A percentile compares a stretch with the other conserved stretches of the same genome.
phyloP scores from a whole-genome alignment of 2,113 vertebrate genomes.

The Catharus minimus region DNA sequence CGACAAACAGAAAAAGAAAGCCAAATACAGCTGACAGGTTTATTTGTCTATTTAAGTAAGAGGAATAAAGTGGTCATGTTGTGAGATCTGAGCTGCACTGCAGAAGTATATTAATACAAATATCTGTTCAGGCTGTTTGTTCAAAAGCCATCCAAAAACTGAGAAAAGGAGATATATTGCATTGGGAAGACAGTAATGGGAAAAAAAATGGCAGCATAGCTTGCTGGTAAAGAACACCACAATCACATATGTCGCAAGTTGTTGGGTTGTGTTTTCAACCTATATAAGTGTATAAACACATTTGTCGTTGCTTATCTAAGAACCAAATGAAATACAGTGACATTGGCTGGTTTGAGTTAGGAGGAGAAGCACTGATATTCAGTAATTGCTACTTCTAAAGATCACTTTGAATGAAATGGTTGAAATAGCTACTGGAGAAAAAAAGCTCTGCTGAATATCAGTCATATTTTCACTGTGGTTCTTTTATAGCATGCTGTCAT shows the following conservation, averaged over 20 bases:
- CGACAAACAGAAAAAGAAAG: background rate
- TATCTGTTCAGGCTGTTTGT: background rate
- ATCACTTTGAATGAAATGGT: background rate
- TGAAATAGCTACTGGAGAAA: background rate
- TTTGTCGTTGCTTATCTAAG: background rate
- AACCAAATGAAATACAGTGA: background rate
- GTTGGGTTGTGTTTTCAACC: background rate
- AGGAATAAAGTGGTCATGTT: background rate
- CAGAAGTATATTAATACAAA: background rate
- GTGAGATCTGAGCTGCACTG: background rate
- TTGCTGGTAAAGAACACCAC: background rate
- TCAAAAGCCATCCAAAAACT: background rate
- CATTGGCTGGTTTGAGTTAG: background rate
- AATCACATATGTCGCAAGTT: background rate
- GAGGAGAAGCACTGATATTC: background rate
- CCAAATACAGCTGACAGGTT: background rate
- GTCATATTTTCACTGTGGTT: background rate
- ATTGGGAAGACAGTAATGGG: background rate
- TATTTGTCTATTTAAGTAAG: background rate
- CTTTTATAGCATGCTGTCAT: background rate
- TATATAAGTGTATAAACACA: rapidly evolving
- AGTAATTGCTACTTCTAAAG: background rate
- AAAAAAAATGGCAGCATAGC: background rate
- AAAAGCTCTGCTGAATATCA: background rate
- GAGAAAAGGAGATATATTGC: background rate